These are phyloP conservation scores for Eupithecia subumbrata DNA, from an alignment of 2,888 invertebrate species.

Conservation along the genomic window DNA sequence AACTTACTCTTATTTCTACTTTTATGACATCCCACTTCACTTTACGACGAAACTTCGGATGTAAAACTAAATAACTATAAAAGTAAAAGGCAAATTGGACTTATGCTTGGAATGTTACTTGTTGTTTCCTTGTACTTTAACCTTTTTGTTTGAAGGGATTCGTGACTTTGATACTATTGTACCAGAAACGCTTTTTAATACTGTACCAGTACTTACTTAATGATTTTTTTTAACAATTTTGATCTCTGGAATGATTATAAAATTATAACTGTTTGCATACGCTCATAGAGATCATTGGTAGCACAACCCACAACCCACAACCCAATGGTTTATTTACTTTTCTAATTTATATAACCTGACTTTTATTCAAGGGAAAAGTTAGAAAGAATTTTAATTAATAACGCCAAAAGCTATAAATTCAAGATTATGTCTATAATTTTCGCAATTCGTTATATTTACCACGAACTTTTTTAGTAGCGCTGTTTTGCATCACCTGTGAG, in stretches of 20 bases:
- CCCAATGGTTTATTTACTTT: no score
- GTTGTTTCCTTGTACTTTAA: constrained; percentile 12
- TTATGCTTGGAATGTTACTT: constrained; percentile 7
- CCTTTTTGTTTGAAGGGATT: constrained; percentile 10
- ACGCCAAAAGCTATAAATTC: no score
- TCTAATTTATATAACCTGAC: no score
- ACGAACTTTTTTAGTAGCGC: no score
- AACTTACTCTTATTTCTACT: neutral
- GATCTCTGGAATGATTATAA: neutral
- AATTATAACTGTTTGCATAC: neutral
- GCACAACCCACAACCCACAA: no score
- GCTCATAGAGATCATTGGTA: no score
- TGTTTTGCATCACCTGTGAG: no score
- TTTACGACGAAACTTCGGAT: constrained; percentile 34
- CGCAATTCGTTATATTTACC: no score
- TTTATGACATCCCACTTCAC: constrained; percentile 17
- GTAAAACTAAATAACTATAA: constrained; percentile 33
- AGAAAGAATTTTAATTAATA: no score
- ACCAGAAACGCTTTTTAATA: neutral
- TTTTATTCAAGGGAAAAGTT: no score
- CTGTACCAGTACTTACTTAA: neutral
- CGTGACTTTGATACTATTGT: neutral
- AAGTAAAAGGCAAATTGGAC: constrained; percentile 33
- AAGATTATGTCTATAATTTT: no score
- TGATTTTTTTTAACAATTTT: neutral